A percentile compares a stretch with the other conserved stretches of the same genome.
These are phyloP conservation scores for Ceriagrion tenellum DNA, from an alignment of 2,888 invertebrate genomes.

Conservation along the genomic window DNA sequence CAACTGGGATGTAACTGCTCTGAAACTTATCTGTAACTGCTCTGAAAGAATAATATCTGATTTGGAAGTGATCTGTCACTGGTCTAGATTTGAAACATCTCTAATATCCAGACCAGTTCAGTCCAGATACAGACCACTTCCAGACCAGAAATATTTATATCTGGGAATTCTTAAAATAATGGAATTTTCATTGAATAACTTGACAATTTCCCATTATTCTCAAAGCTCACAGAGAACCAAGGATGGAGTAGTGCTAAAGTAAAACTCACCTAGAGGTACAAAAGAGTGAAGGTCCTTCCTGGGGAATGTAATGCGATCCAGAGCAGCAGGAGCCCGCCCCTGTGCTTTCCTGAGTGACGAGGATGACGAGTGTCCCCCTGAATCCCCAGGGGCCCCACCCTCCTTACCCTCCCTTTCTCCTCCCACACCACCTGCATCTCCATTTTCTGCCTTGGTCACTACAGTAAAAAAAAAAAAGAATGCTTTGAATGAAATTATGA, in stretches of 20 bases:
- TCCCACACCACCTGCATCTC: constrained; percentile 79
- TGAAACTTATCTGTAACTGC: no score
- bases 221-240: no score
- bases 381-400: constrained; percentile 72
- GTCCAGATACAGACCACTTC: no score
- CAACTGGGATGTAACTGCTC: no score
- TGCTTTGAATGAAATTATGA: not conserved
- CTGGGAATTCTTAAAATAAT: no score
- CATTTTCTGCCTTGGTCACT: constrained; percentile 84
- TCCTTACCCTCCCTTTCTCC: constrained; percentile 85
- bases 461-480: constrained; percentile 71
- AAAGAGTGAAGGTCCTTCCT: constrained; percentile 84
- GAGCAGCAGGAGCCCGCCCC: constrained; percentile 50
- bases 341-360: constrained; percentile 44
- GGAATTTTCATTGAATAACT: no score
- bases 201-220: no score
- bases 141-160: not conserved
- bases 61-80: no score
- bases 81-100: no score
- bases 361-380: constrained; percentile 48
- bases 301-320: constrained; percentile 78
- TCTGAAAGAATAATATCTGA: no score
- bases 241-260: not conserved
- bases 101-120: no score
- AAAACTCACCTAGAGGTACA: constrained; percentile 79